Percentiles rank a stretch among this genome's conserved stretches.
These are phyloP conservation scores for Amphipyra berbera DNA, from an alignment of 2,888 invertebrate genomes.

Conservation along the genomic window DNA sequence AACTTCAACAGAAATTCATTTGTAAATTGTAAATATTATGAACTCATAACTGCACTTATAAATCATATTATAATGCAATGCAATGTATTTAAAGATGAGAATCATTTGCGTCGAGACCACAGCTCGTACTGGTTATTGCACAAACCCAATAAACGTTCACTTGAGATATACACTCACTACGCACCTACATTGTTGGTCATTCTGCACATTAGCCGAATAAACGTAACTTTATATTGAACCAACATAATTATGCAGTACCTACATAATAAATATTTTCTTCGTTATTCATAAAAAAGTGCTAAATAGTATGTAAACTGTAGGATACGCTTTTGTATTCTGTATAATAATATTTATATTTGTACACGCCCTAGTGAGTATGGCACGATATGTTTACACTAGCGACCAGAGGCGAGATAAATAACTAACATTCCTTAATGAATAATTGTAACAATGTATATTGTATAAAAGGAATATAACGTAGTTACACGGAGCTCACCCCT, in stretches of 20 bases:
- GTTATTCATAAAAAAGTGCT: neutral
- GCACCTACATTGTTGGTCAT: neutral
- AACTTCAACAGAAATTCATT: no score
- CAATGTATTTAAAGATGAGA: constrained; percentile 13
- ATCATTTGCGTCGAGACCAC: constrained; percentile 1
- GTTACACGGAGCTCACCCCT: no score
- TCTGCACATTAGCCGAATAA: no score
- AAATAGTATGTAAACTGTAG: constrained; percentile 1
- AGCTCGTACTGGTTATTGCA: constrained; percentile 21
- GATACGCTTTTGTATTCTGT: constrained; percentile 17
- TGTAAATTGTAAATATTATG: neutral
- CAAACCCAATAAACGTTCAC: constrained; percentile 6
- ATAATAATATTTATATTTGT: neutral
- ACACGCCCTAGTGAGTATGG: constrained; percentile 40
- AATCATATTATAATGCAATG: neutral
- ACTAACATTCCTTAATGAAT: neutral
- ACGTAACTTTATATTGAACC: no score
- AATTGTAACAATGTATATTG: neutral
- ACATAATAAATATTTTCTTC: neutral
- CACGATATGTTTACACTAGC: constrained; percentile 28
- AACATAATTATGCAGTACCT: neutral
- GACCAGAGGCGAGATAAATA: constrained; percentile 20
- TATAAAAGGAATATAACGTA: no score
- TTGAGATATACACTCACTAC: constrained; percentile 5
- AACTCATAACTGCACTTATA: constrained; percentile 2